A percentile compares a stretch with the other conserved stretches of the same genome.
Conservation (phyloP, 2,797 vertebrate species). For the Spondyliosoma cantharus region DNA sequence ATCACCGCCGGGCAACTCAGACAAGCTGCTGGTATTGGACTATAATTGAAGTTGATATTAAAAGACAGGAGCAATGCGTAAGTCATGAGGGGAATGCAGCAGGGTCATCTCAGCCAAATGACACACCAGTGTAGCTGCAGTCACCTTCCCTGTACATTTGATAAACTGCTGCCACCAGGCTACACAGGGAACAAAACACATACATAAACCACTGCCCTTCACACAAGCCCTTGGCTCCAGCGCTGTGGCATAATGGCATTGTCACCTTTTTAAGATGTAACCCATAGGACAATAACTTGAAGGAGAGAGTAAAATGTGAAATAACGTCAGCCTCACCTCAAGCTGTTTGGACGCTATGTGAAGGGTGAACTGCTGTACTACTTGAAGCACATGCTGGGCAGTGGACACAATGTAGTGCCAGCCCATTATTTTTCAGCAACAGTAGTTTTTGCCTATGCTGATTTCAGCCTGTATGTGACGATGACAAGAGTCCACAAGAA, state of each 20-base stretch:
- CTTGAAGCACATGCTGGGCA: constrained; percentile 33
- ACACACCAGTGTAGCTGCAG: constrained; percentile 77
- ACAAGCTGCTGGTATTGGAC: constrained; percentile 34
- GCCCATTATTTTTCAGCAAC: constrained; percentile 45
- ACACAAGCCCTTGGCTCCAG: constrained; percentile 57
- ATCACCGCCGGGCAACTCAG: constrained; percentile 30
- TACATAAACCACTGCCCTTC: constrained; percentile 84
- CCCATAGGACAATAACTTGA: constrained; percentile 36
- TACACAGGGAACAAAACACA: constrained; percentile 74
- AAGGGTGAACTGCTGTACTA: constrained; percentile 49
- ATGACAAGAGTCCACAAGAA: constrained; percentile 14
- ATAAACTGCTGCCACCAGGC: constrained; percentile 76
- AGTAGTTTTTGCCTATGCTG: constrained; percentile 25
- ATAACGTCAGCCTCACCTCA: constrained; percentile 22
- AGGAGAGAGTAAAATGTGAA: constrained; percentile 46
- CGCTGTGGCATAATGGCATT: constrained; percentile 48
- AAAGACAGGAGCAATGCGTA: constrained; percentile 70
- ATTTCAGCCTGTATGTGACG: constrained; percentile 21
- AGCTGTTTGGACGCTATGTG: constrained; percentile 33
- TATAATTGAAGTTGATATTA: constrained; percentile 74
- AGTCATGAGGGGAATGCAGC: constrained; percentile 75
- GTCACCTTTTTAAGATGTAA: constrained; percentile 50
- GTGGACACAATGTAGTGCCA: neutral
- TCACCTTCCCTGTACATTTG: constrained; percentile 85
- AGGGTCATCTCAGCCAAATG: constrained; percentile 78